Percentiles rank a stretch among this genome's conserved stretches.
Evolutionary conservation across 2,888 invertebrate genomes (phyloP).

Genomic region (Zygothrica quintamaculata): DNA sequence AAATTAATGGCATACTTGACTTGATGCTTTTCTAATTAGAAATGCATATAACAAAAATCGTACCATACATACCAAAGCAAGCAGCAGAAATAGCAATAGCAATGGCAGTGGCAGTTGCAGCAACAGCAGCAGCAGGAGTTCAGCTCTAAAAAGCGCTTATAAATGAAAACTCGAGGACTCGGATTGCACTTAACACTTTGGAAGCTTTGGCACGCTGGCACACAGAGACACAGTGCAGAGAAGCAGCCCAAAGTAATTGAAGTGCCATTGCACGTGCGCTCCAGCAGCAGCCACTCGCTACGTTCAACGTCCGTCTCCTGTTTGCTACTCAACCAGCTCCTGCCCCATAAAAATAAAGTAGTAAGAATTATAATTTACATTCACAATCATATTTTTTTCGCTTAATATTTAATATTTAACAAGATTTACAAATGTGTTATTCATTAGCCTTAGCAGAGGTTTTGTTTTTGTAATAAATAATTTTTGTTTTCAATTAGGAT

Average conservation of each 20-base stretch:
- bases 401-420: slow-evolving; percentile 4
- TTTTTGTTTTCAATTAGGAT: neutral
- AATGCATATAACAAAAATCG: slow-evolving; percentile 70
- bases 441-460: slow-evolving; percentile 5
- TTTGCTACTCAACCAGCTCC: neutral
- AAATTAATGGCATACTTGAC: slow-evolving; percentile 76
- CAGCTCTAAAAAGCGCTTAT: slow-evolving; percentile 49
- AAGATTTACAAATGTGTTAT: slow-evolving; percentile 4
- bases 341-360: neutral
- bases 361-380: neutral
- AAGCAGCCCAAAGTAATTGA: slow-evolving; percentile 49
- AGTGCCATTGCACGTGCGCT: slow-evolving; percentile 61
- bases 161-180: slow-evolving; percentile 53
- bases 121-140: slow-evolving; percentile 17
- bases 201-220: slow-evolving; percentile 9
- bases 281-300: slow-evolving; percentile 14
- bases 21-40: slow-evolving; percentile 71
- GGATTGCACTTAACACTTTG: slow-evolving; percentile 63
- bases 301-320: neutral
- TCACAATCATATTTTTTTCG: neutral
- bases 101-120: slow-evolving; percentile 4
- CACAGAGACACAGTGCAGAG: slow-evolving; percentile 21
- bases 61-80: slow-evolving; percentile 43
- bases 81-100: slow-evolving; percentile 8
- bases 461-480: slow-evolving; percentile 3